Percentiles rank a stretch among this genome's conserved stretches.
Evolutionary conservation across 2,888 invertebrate genomes (phyloP).

Genomic region (Galeopsomyia nigrocyanea): DNA sequence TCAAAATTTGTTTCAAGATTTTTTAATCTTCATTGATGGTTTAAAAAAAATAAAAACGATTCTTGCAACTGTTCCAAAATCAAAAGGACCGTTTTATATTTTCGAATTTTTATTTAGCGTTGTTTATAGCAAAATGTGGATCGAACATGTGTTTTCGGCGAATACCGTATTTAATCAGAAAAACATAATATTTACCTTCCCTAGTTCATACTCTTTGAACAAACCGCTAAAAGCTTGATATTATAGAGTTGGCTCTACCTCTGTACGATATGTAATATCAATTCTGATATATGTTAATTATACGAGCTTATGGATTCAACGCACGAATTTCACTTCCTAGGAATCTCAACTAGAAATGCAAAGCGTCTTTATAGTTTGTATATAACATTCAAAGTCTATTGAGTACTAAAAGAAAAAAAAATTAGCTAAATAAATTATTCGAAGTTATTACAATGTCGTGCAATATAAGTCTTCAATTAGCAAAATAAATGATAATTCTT

Average conservation of each 20-base stretch:
- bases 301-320: neutral
- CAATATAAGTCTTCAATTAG: constrained; percentile 11
- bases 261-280: neutral
- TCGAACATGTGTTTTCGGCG: neutral
- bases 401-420: neutral
- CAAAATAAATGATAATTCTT: constrained; percentile 25
- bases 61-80: too few species aligned
- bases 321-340: neutral
- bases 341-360: too few species aligned
- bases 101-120: too few species aligned
- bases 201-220: neutral
- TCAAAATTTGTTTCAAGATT: too few species aligned
- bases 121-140: too few species aligned
- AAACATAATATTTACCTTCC: constrained; percentile 4
- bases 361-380: neutral
- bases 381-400: neutral
- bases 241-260: neutral
- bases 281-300: neutral
- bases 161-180: neutral
- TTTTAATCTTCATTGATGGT: too few species aligned
- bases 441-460: too few species aligned
- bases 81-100: too few species aligned
- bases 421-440: neutral
- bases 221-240: neutral
- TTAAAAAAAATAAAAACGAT: too few species aligned